Base-by-base conservation (phyloP, 2,113 vertebrate genomes). In the Mugil cephalus region DNA sequence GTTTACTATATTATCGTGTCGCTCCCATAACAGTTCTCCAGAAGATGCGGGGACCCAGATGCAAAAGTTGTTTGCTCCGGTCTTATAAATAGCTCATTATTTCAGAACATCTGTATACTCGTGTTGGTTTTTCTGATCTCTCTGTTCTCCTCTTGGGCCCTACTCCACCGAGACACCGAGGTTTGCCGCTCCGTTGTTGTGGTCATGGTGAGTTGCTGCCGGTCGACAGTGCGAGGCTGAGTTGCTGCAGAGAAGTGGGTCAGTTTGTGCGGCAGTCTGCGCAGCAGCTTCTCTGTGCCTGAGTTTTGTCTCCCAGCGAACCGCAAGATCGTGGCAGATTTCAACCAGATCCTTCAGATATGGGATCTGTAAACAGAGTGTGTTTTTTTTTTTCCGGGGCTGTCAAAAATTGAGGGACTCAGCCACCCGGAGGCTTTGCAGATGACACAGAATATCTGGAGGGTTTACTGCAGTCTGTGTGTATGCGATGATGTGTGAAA, bases 221-320 rank as follows among this genome's bases (percentile, higher is more conserved):
- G 71, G 70, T 67, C 82, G 79, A 82, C 82, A 79, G 82, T 45
- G 61, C 35, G 45, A 78, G 39, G 60, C 82, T 46, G 60, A 83
- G 80, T 61, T 56, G 70, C 52, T 59, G 70, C 48, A 74, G 55
- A 85, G 86, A 90, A 89, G 47, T 87, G 87, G 87, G 87, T 91
- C 88, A 86, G 77, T 85, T 69, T 87, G 75, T 77, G 75, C 80
- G 71, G 64, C 51, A 64, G 55, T 67, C 73, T 79, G 80, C 67
- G 61, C 77, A 80, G 68, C 82, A 74, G 76, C 78, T 40, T 61
- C 48, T 73, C 79, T 47, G 38, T 39, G 84, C 61, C 76, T 53
- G 54, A 8, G 21, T 78, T 86, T 84, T 81, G 80, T 81, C 79
- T 83, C 63, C 15, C 47, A 66, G 75, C 47, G 1, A 74, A 66